Percentiles rank a stretch among this genome's conserved stretches.
phyloP scores from a whole-genome alignment of 1,140 invertebrate species.

The Pseudomyrmex sp. region DNA sequence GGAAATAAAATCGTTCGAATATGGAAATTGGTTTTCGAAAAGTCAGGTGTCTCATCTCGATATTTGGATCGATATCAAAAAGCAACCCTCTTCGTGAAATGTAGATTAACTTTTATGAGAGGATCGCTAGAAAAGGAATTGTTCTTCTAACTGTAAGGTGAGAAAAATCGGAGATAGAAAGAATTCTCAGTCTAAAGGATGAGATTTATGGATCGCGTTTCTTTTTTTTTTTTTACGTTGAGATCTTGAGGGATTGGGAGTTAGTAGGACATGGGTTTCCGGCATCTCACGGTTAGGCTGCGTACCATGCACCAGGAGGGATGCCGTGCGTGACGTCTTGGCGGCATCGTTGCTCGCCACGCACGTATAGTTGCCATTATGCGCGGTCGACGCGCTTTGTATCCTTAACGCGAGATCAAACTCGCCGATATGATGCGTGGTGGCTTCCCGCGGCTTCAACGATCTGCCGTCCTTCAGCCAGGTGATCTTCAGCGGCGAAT shows the following conservation, averaged over 20 bases:
- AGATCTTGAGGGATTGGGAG: not conserved
- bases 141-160: not conserved
- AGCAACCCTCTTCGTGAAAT: too few relatives aligned
- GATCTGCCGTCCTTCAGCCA: constrained; percentile 88
- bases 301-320: constrained; percentile 85
- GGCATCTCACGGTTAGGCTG: constrained; percentile 29
- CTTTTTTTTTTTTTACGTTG: not conserved
- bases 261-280: not conserved
- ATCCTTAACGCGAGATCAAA: constrained; percentile 84
- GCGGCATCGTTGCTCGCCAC: constrained; percentile 94
- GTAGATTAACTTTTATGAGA: not conserved
- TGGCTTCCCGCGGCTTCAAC: constrained; percentile 77
- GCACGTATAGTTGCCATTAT: constrained; percentile 96
- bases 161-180: not conserved
- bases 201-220: not conserved
- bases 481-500: constrained; percentile 88
- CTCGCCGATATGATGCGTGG: constrained; percentile 83
- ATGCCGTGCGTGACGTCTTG: constrained; percentile 85
- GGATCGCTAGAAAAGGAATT: not conserved
- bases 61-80: too few relatives aligned
- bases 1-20: constrained; percentile 12
- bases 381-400: constrained; percentile 86
- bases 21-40: not conserved
- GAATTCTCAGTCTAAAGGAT: not conserved
- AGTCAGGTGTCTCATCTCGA: not conserved